These are phyloP conservation scores for Apolygus lucorum DNA, from an alignment of 1,140 invertebrate genomes.

Conservation along the genomic window DNA sequence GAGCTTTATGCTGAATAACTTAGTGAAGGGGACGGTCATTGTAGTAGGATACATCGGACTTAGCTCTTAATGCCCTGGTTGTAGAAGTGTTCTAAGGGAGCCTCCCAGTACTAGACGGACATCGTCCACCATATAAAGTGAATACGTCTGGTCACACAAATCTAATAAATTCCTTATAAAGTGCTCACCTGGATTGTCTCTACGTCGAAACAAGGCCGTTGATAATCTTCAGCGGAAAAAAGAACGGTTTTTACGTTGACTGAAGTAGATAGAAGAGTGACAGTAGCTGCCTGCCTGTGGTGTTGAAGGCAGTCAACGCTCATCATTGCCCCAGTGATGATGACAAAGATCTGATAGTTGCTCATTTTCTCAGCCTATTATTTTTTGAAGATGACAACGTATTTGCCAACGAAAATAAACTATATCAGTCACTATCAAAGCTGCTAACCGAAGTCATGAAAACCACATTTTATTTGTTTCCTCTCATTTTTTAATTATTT, in stretches of 20 bases:
- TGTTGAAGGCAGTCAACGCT: not conserved
- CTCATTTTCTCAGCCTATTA: not conserved
- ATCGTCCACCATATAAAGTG: no score
- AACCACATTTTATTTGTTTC: not conserved
- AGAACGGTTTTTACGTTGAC: conserved; percentile 24
- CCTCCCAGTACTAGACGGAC: no score
- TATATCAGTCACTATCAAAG: not conserved
- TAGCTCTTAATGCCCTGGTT: no score
- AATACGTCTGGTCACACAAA: no score
- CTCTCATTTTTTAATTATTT: no score
- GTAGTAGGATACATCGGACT: no score
- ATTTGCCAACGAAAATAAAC: not conserved
- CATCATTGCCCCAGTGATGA: not conserved
- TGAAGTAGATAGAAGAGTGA: not conserved
- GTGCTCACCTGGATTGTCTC: conserved; percentile 8
- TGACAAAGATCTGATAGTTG: not conserved
- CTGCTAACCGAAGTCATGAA: not conserved
- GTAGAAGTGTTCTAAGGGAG: no score
- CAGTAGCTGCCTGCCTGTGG: not conserved
- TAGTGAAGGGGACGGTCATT: no score
- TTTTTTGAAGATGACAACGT: not conserved
- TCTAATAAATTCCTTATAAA: no score
- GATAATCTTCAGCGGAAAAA: conserved; percentile 13
- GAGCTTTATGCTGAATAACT: no score
- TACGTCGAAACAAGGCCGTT: conserved; percentile 16